Evolutionary conservation across 2,113 vertebrate species (phyloP).

Genomic region (Tapirus terrestris): DNA sequence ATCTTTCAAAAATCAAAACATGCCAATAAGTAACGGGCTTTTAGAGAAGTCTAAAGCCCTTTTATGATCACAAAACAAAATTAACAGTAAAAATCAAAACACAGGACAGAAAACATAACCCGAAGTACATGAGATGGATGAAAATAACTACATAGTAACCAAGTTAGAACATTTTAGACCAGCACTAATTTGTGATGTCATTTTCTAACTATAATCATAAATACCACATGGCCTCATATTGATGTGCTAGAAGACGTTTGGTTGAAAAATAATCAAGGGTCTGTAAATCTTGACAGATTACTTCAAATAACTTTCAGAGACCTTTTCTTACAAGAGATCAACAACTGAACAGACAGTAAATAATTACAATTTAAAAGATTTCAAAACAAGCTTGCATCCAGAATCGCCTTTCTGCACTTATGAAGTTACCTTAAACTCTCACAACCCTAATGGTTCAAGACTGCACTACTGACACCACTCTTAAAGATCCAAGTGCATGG

Average conservation of each 20-base stretch:
- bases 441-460: background rate
- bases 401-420: background rate
- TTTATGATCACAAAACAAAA: constrained; percentile 54
- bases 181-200: constrained; percentile 39
- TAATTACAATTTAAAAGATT: background rate
- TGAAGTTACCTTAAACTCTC: background rate
- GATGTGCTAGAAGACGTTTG: background rate
- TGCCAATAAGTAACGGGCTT: background rate
- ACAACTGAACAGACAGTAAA: background rate
- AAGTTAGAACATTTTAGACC: constrained; percentile 35
- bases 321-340: background rate
- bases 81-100: constrained; percentile 43
- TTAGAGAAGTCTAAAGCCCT: background rate
- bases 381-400: background rate
- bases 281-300: background rate
- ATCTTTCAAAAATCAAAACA: constrained; percentile 41
- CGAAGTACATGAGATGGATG: background rate
- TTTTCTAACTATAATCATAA: background rate
- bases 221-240: background rate
- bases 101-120: background rate
- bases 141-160: background rate
- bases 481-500: background rate
- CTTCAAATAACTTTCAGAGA: background rate
- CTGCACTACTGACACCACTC: background rate
- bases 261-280: constrained; percentile 8